phyloP scores from a whole-genome alignment of 1,140 invertebrate species.

The Phortica variegata region DNA sequence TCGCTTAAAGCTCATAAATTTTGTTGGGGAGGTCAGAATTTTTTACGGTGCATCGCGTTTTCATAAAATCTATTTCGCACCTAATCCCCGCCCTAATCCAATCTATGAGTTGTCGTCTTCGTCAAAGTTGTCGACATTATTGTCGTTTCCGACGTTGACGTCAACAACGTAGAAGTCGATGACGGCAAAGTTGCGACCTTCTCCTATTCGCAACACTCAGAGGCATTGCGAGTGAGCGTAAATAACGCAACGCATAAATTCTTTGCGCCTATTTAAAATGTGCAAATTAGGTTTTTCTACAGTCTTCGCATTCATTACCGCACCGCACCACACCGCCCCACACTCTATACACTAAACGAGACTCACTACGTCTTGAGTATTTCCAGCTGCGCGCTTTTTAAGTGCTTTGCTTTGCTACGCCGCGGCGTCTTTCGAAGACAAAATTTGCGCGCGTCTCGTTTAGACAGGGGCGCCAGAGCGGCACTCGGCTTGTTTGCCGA shows the following conservation, averaged over 20 bases:
- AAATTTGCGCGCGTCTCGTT: slow-evolving; percentile 29
- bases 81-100: slow-evolving; percentile 26
- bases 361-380: background rate
- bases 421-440: slow-evolving; percentile 48
- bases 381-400: slow-evolving; percentile 6
- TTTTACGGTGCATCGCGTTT: too few relatives aligned
- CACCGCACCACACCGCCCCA: background rate
- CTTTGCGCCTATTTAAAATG: slow-evolving; percentile 46
- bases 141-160: background rate
- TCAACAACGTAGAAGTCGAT: slow-evolving; percentile 18
- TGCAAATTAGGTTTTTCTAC: slow-evolving; percentile 47
- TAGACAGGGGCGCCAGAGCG: slow-evolving; percentile 31
- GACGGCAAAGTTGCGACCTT: too few relatives aligned
- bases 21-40: too few relatives aligned
- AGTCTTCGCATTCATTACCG: slow-evolving; percentile 31
- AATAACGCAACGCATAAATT: too few relatives aligned
- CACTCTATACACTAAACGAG: too few relatives aligned
- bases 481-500: slow-evolving; percentile 11
- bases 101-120: slow-evolving; percentile 29
- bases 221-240: too few relatives aligned
- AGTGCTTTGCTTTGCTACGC: slow-evolving; percentile 31
- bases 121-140: too few relatives aligned
- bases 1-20: too few relatives aligned
- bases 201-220: too few relatives aligned
- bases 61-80: too few relatives aligned